phyloP scores from a whole-genome alignment of 1,140 invertebrate species.

The Akabosia matsudoensis region DNA sequence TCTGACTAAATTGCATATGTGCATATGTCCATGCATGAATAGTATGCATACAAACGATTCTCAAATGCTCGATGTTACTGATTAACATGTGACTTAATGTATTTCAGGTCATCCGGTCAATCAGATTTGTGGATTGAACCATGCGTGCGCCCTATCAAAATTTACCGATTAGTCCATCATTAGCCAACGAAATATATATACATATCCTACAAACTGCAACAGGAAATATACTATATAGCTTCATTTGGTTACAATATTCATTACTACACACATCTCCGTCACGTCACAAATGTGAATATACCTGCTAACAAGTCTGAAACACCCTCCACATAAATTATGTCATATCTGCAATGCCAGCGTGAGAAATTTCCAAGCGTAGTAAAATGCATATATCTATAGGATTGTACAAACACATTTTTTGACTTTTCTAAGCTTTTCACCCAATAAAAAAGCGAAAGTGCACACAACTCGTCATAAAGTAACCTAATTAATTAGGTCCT shows the following conservation, averaged over 20 bases:
- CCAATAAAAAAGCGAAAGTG: too few relatives aligned
- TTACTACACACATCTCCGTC: neutral
- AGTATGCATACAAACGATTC: neutral
- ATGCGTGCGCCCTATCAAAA: neutral
- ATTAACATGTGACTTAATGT: neutral
- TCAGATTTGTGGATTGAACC: neutral
- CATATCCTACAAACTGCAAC: neutral
- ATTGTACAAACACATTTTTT: too few relatives aligned
- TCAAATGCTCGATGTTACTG: neutral
- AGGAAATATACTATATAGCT: neutral
- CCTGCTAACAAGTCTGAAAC: neutral
- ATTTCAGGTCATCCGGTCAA: conserved; percentile 11
- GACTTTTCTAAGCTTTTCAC: too few relatives aligned
- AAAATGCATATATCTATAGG: too few relatives aligned
- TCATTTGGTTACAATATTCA: neutral
- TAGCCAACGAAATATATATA: too few relatives aligned
- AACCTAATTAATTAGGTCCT: too few relatives aligned
- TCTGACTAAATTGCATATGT: neutral
- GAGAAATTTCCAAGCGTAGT: too few relatives aligned
- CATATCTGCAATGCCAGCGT: too few relatives aligned
- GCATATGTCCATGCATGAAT: neutral
- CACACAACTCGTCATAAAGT: too few relatives aligned
- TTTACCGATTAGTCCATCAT: too few relatives aligned
- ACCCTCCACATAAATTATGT: neutral
- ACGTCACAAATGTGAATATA: neutral